Evolutionary conservation across 1,140 invertebrate species (phyloP), one percentile per base, ranked within the genome.

Genomic region (Cherax destructor): DNA sequence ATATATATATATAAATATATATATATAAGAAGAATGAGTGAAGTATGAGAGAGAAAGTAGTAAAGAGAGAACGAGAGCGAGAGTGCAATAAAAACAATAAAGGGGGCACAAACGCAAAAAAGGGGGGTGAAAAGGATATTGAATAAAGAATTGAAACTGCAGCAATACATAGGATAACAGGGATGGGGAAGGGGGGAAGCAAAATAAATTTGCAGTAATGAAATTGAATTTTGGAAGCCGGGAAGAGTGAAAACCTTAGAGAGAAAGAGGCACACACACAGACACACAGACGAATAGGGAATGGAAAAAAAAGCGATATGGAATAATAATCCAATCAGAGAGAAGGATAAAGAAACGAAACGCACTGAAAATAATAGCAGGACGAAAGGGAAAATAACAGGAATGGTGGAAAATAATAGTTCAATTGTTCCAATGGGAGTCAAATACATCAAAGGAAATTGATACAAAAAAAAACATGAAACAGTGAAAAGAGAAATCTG

Each of bases 381-480:
- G 80, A 11, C 79, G 24, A 49, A 89, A 56, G 74, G 83, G 87
- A 89, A 89, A 81, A 89, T 89, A 89, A 89, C 87, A 72, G 79
- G 87, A 16, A 56, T 52, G 80, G 65, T 72, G 61, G 79, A 89
- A 89, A 89, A 89, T 89, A 89, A 89, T 89, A 83, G 87, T 89
- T 89, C 61, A 89, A 89, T 89, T 89, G 87, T 89, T 89, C 65
- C 79, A 83, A 72, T 83, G 87, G 86, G 87, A 89, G 87, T 89
- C 87, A 89, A 76, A 72, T 89, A 61, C 79, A 89, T 89, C 87
- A 89, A 89, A 89, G 87, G 78, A 89, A 89, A 89, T 89, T 89
- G 87, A 89, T 89, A 89, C 87, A 83, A 83, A 89, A 81, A 89
- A 74, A 85, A 72, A 85, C 50, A 52, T 72, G 87, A 74, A 89